These are phyloP conservation scores for Calameuta idolon DNA, from an alignment of 2,888 invertebrate species.

Conservation along the genomic window DNA sequence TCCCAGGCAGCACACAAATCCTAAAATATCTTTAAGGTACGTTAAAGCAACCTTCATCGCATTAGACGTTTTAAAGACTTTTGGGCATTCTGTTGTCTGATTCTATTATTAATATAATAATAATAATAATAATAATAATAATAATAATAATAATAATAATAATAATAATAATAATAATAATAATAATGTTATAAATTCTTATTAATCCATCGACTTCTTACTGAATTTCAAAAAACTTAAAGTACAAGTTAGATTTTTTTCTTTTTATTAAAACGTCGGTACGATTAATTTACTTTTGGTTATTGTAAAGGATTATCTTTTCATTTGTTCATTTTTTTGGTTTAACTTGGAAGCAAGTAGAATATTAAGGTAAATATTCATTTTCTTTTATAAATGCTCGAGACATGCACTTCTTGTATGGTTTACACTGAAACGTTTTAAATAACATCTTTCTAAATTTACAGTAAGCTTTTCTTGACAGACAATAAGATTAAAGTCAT, in stretches of 20 bases:
- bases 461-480: background rate
- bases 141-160: background rate
- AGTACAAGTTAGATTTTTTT: background rate
- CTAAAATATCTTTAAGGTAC: too few species aligned
- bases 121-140: background rate
- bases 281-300: background rate
- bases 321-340: background rate
- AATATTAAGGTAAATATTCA: background rate
- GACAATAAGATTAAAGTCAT: background rate
- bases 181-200: slow-evolving; percentile 22
- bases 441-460: background rate
- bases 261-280: background rate
- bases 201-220: slow-evolving; percentile 33
- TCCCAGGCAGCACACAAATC: too few species aligned
- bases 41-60: too few species aligned
- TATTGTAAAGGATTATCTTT: background rate
- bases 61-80: too few species aligned
- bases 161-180: background rate
- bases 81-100: too few species aligned
- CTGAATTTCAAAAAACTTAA: background rate
- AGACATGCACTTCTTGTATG: background rate
- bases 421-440: background rate
- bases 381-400: background rate
- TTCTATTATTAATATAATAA: background rate
- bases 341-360: background rate